Evolutionary conservation across 2,113 vertebrate species (phyloP).

Genomic region (Numida meleagris): DNA sequence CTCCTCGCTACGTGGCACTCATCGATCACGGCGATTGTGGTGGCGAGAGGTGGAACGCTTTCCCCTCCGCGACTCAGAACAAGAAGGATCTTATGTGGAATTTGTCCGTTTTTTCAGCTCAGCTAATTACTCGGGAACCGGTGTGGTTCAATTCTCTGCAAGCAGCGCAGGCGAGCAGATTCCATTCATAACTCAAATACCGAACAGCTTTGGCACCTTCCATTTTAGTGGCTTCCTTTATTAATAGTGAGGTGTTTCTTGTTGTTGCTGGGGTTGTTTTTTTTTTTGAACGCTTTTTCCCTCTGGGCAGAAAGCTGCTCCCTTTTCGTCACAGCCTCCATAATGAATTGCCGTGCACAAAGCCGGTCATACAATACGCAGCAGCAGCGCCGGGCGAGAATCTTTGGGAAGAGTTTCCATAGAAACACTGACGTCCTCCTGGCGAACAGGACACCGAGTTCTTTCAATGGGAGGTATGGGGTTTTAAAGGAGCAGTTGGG

Average conservation of each 20-base stretch:
- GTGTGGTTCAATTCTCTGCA: conserved; percentile 25
- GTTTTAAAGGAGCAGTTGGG: conserved; percentile 63
- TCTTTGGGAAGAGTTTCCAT: conserved; percentile 90
- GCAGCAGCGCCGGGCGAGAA: conserved; percentile 70
- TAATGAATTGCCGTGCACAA: conserved; percentile 81
- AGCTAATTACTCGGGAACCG: conserved; percentile 45
- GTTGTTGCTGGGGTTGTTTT: neutral
- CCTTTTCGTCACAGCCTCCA: conserved; percentile 67
- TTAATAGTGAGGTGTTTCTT: conserved; percentile 1
- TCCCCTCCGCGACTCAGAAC: neutral
- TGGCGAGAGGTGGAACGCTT: conserved; percentile 10
- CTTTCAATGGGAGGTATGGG: conserved; percentile 79
- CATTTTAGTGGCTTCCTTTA: conserved; percentile 35
- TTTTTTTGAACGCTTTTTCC: conserved; percentile 1
- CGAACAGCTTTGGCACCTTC: conserved; percentile 34
- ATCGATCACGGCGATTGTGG: neutral
- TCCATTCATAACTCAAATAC: conserved; percentile 44
- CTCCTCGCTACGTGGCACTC: conserved; percentile 11
- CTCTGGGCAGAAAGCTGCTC: conserved; percentile 49
- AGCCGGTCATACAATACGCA: conserved; percentile 80
- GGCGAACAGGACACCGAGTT: conserved; percentile 81
- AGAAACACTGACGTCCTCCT: conserved; percentile 89
- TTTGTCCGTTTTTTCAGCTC: conserved; percentile 35
- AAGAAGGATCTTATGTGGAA: neutral
- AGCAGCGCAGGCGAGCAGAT: conserved; percentile 4